These are phyloP conservation scores for Oedothorax gibbosus DNA, from an alignment of 1,140 invertebrate genomes.

Conservation along the genomic window DNA sequence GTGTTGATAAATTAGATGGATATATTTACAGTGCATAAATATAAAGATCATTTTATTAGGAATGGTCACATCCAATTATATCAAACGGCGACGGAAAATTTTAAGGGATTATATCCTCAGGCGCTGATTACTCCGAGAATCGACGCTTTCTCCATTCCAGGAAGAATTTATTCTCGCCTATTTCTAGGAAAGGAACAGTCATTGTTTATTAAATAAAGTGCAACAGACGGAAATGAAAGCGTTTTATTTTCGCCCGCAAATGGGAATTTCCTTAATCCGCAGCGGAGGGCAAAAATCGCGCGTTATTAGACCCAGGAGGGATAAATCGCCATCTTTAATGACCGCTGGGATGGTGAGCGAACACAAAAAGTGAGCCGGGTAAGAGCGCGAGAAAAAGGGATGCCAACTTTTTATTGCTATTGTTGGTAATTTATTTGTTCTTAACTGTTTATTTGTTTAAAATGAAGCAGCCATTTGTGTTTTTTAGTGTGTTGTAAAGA, in stretches of 20 bases:
- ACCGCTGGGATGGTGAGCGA: neutral
- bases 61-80: neutral
- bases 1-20: no score
- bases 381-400: no score
- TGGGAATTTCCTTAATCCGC: constrained; percentile 50
- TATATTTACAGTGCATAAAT: no score
- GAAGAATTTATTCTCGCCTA: constrained; percentile 43
- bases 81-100: neutral
- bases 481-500: no score
- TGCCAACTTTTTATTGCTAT: no score
- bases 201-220: constrained; percentile 58
- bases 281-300: constrained; percentile 35
- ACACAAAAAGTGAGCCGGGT: no score
- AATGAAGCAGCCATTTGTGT: no score
- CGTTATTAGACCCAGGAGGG: constrained; percentile 19
- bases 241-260: constrained; percentile 47
- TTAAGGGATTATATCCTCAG: neutral
- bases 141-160: constrained; percentile 50
- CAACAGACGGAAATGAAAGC: constrained; percentile 34
- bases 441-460: no score
- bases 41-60: neutral
- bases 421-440: no score
- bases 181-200: constrained; percentile 42
- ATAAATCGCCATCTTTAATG: constrained; percentile 2
- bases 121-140: constrained; percentile 46